These are phyloP conservation scores for Anguilla obscura DNA, from an alignment of 2,797 vertebrate genomes.

Conservation along the genomic window DNA sequence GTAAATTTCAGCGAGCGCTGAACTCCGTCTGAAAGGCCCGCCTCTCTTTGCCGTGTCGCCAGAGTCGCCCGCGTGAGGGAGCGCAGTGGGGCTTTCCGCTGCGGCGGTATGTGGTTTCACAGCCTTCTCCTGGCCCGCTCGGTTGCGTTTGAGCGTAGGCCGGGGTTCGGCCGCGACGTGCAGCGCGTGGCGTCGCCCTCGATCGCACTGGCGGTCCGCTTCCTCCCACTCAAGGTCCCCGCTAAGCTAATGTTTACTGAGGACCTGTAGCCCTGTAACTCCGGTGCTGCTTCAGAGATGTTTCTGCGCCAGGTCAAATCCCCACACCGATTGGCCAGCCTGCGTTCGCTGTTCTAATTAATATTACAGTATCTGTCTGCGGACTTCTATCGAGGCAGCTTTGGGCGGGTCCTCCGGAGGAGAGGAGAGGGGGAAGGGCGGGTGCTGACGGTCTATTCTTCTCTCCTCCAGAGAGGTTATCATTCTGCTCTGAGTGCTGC, in stretches of 20 bases:
- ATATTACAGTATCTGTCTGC: slow-evolving; percentile 40
- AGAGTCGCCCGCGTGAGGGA: slow-evolving; percentile 33
- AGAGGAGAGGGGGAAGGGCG: slow-evolving; percentile 43
- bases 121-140: background rate
- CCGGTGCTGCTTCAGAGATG: slow-evolving; percentile 30
- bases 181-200: slow-evolving; percentile 45
- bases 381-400: slow-evolving; percentile 49
- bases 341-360: slow-evolving; percentile 58
- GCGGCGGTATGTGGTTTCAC: background rate
- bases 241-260: slow-evolving; percentile 66
- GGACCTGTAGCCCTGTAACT: slow-evolving; percentile 34
- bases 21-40: background rate
- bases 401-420: slow-evolving; percentile 39
- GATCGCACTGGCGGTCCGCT: slow-evolving; percentile 48
- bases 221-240: slow-evolving; percentile 49
- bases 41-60: background rate
- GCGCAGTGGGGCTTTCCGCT: background rate
- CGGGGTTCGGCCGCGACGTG: slow-evolving; percentile 37
- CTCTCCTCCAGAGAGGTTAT: slow-evolving; percentile 49
- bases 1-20: background rate
- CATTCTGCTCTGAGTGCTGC: slow-evolving; percentile 44
- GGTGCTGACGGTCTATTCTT: slow-evolving; percentile 57
- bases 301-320: slow-evolving; percentile 46
- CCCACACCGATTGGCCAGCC: slow-evolving; percentile 42
- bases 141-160: background rate